A percentile compares a stretch with the other conserved stretches of the same genome.
These are phyloP conservation scores for Lineus longissimus DNA, from an alignment of 1,140 invertebrate genomes.

Conservation along the genomic window DNA sequence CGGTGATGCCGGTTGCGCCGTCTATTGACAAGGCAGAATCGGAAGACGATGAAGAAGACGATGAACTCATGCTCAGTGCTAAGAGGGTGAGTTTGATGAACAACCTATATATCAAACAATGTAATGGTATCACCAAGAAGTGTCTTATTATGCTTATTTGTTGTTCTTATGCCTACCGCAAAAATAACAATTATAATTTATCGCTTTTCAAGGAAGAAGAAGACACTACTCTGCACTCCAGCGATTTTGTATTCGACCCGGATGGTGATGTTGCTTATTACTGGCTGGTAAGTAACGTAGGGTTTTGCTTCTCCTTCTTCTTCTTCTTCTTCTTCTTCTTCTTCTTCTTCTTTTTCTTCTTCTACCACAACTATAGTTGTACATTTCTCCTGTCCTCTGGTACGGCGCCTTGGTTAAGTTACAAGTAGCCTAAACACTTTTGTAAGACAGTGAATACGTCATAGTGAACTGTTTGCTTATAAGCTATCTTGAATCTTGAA, in stretches of 20 bases:
- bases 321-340: background rate
- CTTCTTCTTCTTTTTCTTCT: background rate
- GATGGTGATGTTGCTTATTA: constrained; percentile 22
- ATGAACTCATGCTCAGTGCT: too few species aligned
- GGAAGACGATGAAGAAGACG: too few species aligned
- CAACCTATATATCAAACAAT: too few species aligned
- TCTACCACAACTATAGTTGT: too few species aligned
- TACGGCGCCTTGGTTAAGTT: background rate
- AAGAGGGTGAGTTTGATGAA: too few species aligned
- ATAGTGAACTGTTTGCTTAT: background rate
- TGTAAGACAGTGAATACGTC: background rate
- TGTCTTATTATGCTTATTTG: too few species aligned
- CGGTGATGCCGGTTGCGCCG: too few species aligned
- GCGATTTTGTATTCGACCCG: constrained; percentile 22
- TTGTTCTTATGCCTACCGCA: too few species aligned
- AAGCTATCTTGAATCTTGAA: too few species aligned
- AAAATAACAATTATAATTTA: background rate
- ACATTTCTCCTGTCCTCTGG: too few species aligned
- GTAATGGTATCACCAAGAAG: too few species aligned
- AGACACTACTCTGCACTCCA: background rate
- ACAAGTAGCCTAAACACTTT: background rate
- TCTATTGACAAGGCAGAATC: too few species aligned
- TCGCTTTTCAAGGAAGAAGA: background rate
- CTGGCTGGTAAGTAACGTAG: constrained; percentile 24
- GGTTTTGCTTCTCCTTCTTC: background rate